These are phyloP conservation scores for Ammospiza caudacuta DNA, from an alignment of 2,113 vertebrate genomes.

Conservation along the genomic window DNA sequence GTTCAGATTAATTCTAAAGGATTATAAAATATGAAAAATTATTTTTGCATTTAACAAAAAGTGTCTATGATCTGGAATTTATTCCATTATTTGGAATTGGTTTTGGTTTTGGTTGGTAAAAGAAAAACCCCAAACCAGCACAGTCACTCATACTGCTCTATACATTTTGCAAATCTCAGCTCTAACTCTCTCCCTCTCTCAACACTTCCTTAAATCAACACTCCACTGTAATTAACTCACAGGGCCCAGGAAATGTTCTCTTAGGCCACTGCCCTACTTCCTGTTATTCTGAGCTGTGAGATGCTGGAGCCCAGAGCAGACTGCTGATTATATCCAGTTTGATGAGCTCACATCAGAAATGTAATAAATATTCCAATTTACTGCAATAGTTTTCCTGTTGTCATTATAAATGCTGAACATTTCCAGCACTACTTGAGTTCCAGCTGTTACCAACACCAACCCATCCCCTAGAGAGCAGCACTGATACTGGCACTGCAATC, in stretches of 20 bases:
- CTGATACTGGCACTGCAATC: neutral
- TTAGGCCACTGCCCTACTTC: neutral
- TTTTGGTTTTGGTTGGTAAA: neutral
- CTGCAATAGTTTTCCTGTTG: fast-evolving
- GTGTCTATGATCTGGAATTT: neutral
- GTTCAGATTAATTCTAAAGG: neutral
- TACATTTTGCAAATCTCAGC: neutral
- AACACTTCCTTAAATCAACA: neutral
- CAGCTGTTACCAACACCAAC: neutral
- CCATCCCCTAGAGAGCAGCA: fast-evolving
- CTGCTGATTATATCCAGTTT: neutral
- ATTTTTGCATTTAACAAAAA: neutral
- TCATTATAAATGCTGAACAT: neutral
- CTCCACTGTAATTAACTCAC: neutral
- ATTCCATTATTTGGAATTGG: neutral
- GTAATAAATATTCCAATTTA: neutral
- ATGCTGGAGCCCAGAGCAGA: neutral
- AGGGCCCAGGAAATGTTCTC: neutral
- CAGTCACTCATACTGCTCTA: neutral
- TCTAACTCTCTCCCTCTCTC: neutral
- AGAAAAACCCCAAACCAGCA: neutral
- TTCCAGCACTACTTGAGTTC: neutral
- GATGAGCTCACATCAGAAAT: neutral
- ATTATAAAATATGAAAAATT: neutral
- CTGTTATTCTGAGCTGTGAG: neutral